Evolutionary conservation across 2,113 vertebrate species (phyloP).

Genomic region (Catharus minimus): DNA sequence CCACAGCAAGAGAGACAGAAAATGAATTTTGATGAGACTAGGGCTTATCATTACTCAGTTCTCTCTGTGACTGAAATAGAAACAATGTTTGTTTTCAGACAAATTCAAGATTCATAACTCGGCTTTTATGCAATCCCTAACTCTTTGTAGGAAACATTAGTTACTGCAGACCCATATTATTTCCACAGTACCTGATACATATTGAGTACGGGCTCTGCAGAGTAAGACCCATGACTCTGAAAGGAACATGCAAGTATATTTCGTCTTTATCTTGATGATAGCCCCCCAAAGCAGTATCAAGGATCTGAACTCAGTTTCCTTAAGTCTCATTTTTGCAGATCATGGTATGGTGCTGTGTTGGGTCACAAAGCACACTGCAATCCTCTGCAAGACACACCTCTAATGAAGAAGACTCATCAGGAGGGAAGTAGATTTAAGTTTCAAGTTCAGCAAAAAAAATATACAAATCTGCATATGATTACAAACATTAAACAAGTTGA

Average conservation of each 20-base stretch:
- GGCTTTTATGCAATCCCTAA: neutral
- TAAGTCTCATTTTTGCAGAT: neutral
- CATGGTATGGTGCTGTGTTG: fast-evolving
- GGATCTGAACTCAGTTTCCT: neutral
- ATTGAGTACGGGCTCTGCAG: neutral
- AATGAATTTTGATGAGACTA: slow-evolving; percentile 49
- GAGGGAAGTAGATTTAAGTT: neutral
- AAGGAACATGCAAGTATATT: neutral
- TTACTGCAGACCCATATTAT: neutral
- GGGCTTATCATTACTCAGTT: slow-evolving; percentile 7
- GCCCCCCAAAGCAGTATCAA: neutral
- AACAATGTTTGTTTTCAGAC: slow-evolving; percentile 50
- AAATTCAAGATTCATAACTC: slow-evolving; percentile 28
- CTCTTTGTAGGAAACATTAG: neutral
- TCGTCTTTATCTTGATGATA: neutral
- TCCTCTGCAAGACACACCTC: neutral
- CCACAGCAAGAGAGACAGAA: slow-evolving; percentile 32
- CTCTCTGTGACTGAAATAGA: slow-evolving; percentile 31
- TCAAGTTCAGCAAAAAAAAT: neutral
- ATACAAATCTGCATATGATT: neutral
- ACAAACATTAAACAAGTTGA: neutral
- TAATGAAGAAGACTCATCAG: neutral
- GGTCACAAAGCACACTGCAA: neutral
- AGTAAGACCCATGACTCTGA: neutral
- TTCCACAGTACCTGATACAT: neutral